Evolutionary conservation across 2,888 invertebrate genomes (phyloP).

Genomic region (Plusia festucae): DNA sequence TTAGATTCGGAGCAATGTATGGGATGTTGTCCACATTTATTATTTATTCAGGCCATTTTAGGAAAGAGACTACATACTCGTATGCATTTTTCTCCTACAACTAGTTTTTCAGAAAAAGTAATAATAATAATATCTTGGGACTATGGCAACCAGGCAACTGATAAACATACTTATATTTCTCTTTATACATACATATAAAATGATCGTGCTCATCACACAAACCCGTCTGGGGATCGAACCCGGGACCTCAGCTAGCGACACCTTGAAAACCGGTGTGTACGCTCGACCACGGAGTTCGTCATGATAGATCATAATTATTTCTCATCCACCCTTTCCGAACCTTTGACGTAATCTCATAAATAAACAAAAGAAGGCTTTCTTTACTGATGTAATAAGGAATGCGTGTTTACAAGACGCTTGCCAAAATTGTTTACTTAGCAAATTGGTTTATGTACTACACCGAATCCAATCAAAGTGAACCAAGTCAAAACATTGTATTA

Average conservation of each 20-base stretch:
- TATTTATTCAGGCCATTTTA: conserved; percentile 1
- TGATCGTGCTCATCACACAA: no score
- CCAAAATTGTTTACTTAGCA: conserved; percentile 75
- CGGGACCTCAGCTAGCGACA: no score
- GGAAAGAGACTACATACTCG: neutral
- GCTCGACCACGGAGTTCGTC: no score
- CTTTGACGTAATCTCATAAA: conserved; percentile 14
- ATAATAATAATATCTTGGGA: no score
- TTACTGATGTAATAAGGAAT: conserved; percentile 56
- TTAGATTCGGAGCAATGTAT: no score
- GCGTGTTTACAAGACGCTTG: conserved; percentile 68
- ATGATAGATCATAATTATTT: conserved; percentile 7
- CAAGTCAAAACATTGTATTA: conserved; percentile 37
- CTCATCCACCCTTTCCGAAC: neutral
- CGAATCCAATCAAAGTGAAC: conserved; percentile 60
- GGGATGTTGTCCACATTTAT: no score
- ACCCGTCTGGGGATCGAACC: no score
- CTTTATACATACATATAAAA: no score
- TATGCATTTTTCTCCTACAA: neutral
- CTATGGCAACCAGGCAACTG: no score
- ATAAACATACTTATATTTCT: no score
- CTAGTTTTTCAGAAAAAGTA: no score
- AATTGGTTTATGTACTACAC: conserved; percentile 70
- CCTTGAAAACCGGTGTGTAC: no score
- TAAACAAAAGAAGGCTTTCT: conserved; percentile 37